Percentiles rank a stretch among this genome's conserved stretches.
These are phyloP conservation scores for Peromyscus californicus DNA, from an alignment of 2,113 vertebrate genomes.

Conservation along the genomic window DNA sequence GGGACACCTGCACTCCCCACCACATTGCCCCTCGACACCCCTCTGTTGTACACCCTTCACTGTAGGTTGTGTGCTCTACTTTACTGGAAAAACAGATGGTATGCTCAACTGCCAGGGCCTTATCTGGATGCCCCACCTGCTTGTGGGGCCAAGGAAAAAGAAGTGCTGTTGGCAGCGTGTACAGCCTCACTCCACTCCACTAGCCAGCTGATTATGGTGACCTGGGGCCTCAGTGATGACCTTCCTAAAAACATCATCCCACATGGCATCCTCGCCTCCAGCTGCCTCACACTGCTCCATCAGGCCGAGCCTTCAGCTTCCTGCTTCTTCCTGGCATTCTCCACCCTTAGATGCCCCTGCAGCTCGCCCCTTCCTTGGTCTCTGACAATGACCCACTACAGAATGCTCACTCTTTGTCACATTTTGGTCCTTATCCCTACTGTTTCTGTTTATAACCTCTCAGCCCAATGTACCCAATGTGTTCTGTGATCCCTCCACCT, in stretches of 20 bases:
- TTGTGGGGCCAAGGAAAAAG: background rate
- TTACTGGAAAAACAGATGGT: background rate
- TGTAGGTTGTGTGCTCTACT: background rate
- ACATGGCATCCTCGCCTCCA: rapidly evolving
- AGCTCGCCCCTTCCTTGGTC: background rate
- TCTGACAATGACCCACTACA: background rate
- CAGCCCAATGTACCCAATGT: background rate
- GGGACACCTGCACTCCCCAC: too few relatives aligned
- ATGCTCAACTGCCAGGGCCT: background rate
- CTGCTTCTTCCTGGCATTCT: background rate
- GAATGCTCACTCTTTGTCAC: background rate
- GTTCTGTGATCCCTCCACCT: background rate
- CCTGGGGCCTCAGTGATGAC: too few relatives aligned
- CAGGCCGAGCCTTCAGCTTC: background rate
- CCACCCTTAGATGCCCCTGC: background rate
- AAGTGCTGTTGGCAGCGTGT: background rate
- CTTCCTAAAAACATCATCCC: background rate
- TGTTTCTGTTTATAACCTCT: background rate
- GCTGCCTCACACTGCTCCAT: background rate
- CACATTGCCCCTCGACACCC: too few relatives aligned
- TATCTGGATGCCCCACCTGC: too few relatives aligned
- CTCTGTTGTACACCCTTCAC: background rate
- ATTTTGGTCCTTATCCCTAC: background rate
- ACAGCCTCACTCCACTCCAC: background rate
- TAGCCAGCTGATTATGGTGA: background rate